Percentiles rank a stretch among this genome's conserved stretches.
phyloP scores from a whole-genome alignment of 2,888 invertebrate genomes.

The Belgica antarctica region DNA sequence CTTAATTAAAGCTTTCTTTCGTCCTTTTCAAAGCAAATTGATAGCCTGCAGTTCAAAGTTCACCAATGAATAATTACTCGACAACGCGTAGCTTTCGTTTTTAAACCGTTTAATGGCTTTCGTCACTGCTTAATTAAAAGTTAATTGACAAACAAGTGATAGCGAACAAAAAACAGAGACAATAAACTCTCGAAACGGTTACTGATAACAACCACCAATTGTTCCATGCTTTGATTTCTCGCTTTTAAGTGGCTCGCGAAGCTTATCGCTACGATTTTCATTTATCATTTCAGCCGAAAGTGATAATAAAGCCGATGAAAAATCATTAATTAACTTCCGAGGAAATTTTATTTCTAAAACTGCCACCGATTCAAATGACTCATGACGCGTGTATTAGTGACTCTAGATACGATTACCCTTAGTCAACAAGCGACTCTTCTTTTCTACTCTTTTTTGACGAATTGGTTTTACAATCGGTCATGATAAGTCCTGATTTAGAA shows the following conservation, averaged over 20 bases:
- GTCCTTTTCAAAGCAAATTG: too few relatives aligned
- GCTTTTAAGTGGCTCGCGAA: slow-evolving; percentile 1
- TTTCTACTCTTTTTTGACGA: slow-evolving; percentile 34
- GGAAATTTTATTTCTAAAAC: background rate
- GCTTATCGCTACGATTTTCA: background rate
- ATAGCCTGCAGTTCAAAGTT: too few relatives aligned
- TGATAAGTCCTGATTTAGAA: slow-evolving; percentile 35
- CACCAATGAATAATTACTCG: too few relatives aligned
- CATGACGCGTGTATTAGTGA: background rate
- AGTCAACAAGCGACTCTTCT: slow-evolving; percentile 8
- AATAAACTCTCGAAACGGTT: slow-evolving; percentile 14
- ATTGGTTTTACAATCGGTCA: slow-evolving; percentile 41
- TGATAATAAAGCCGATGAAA: slow-evolving; percentile 2
- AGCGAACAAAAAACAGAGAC: slow-evolving; percentile 11
- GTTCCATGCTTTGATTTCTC: slow-evolving; percentile 11
- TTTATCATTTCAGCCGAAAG: background rate
- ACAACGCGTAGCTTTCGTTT: too few relatives aligned
- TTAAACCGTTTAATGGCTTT: background rate
- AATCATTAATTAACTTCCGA: background rate
- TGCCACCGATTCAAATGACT: background rate
- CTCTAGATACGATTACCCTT: background rate
- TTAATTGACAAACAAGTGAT: slow-evolving; percentile 41
- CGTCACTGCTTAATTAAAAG: background rate
- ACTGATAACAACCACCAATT: background rate
- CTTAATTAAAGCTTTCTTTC: too few relatives aligned